Base-by-base conservation (phyloP, 2,797 vertebrate genomes). In the Rhyacichthys aspro region DNA sequence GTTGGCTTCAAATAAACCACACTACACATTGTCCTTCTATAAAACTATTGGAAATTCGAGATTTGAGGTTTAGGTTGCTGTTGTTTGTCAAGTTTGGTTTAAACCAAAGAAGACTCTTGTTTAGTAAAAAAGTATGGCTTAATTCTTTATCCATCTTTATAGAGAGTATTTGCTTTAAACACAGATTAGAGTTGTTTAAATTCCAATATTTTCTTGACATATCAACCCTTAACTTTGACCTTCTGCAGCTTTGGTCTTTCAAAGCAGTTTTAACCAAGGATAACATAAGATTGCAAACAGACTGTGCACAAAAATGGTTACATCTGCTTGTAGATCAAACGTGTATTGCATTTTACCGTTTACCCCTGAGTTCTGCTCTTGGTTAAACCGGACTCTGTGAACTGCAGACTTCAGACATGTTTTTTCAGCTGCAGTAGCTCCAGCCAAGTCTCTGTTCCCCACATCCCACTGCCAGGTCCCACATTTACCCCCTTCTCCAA, bases 401-500 rank as follows among this genome's bases (percentile, higher is more conserved):
- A 9, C 41, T 63, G 17, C 9, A 23, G 45, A n/a, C 43, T 43
- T 12, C 37, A 32, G 68, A 11, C 19, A 65, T 87, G 76, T 88
- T 87, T 74, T 84, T 63, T 67, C 84, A 89, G 87, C 86, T 86
- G 88, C 11, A 38, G 34, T 0, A 28, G 7, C 67, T 81, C 75
- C 63, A 46, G 81, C 64, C 60, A 59, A 77, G 60, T 76, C 67
- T 63, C 56, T 43, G 55, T 36, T 74, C 55, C 64, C 44, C 57
- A 11, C 23, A 63, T 54, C 32, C 37, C 62, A 10, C 56, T 19
- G 57, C 76, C 78, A 68, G 54, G 44, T 43, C 46, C 66, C 14
- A 23, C 33, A 55, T 69, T 34, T 15, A 19, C 28, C 43, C 54
- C 18, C 9, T 4, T 16, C 18, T 7, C 1, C 19, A 14, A 23